Conservation (phyloP, 2,113 vertebrate genomes). For the Lipotes vexillifer region DNA sequence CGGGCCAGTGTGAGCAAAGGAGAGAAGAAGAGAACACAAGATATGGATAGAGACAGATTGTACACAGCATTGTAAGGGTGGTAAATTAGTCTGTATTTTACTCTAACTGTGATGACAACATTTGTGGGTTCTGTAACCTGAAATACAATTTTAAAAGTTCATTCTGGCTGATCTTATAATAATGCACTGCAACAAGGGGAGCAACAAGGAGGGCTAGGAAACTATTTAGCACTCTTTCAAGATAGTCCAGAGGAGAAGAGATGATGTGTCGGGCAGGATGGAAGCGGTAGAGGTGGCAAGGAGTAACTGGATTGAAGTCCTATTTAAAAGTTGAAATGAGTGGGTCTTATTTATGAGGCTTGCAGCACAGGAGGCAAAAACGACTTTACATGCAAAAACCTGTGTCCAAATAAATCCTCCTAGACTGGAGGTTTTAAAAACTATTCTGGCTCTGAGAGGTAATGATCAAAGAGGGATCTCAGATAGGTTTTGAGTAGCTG, state of each 20-base stretch:
- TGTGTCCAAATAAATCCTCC: background rate
- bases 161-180: background rate
- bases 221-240: background rate
- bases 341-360: background rate
- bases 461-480: background rate
- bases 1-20: background rate
- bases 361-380: background rate
- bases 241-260: background rate
- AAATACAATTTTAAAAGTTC: background rate
- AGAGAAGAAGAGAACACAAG: background rate
- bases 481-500: background rate
- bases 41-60: background rate
- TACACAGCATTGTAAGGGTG: background rate
- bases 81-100: background rate
- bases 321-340: background rate
- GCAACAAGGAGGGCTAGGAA: background rate
- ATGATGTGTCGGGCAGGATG: background rate
- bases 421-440: background rate
- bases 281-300: background rate
- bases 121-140: background rate
- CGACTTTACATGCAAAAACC: background rate
- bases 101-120: background rate
- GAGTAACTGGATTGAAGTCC: background rate
- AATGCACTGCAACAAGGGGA: background rate
- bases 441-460: background rate